phyloP scores from a whole-genome alignment of 2,797 vertebrate species.

The Myiothlypis chrysogaster region DNA sequence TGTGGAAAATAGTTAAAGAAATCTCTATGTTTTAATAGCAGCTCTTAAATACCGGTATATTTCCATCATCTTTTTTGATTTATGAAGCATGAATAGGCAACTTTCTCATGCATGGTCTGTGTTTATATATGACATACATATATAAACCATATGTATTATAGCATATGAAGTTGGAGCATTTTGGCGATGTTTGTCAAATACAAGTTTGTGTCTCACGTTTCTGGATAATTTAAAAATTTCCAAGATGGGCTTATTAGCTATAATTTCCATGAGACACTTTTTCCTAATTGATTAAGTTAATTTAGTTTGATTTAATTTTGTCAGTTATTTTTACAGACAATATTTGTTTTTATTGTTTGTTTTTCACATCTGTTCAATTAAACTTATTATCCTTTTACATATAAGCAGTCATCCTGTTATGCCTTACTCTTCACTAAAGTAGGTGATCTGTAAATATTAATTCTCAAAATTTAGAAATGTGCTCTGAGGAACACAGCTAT shows the following conservation, averaged over 20 bases:
- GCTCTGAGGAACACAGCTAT: neutral
- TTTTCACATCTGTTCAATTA: neutral
- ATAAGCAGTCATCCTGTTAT: neutral
- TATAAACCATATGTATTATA: neutral
- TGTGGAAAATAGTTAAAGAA: neutral
- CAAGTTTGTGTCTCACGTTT: neutral
- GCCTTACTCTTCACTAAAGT: neutral
- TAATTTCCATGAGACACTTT: neutral
- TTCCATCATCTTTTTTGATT: neutral
- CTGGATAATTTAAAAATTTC: neutral
- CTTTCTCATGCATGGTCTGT: neutral
- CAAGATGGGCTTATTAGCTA: neutral
- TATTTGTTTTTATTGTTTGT: neutral
- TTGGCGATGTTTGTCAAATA: neutral
- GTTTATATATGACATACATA: neutral
- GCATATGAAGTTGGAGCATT: neutral
- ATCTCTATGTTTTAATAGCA: neutral
- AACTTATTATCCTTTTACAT: neutral
- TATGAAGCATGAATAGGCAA: neutral
- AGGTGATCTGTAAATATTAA: neutral
- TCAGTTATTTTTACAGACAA: neutral
- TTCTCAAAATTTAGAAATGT: neutral
- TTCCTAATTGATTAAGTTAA: neutral
- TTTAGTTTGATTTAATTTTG: neutral
- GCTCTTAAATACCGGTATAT: neutral